Evolutionary conservation across 2,113 vertebrate genomes (phyloP).

Genomic region (Panthera leo): DNA sequence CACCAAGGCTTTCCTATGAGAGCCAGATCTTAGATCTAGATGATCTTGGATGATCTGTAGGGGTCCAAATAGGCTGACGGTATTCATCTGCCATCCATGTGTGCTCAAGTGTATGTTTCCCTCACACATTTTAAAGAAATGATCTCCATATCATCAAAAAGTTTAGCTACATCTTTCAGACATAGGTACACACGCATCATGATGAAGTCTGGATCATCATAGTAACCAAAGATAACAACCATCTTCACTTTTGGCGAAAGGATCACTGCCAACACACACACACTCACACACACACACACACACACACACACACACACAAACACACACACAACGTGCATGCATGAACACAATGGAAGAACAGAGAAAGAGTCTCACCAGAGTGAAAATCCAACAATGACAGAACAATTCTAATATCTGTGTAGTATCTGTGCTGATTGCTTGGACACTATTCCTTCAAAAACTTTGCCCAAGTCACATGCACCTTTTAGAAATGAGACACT

Average conservation of each 20-base stretch:
- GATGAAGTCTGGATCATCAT: neutral
- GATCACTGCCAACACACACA: neutral
- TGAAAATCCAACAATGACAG: neutral
- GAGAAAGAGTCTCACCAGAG: neutral
- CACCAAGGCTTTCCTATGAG: neutral
- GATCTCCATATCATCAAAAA: neutral
- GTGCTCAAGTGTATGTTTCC: neutral
- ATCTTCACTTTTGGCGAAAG: neutral
- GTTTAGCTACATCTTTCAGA: neutral
- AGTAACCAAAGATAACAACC: neutral
- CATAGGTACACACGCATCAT: neutral
- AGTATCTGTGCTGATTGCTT: neutral
- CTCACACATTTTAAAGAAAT: neutral
- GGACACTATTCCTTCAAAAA: neutral
- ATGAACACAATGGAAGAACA: neutral
- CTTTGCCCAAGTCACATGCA: neutral
- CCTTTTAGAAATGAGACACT: neutral
- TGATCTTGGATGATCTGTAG: neutral
- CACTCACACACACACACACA: no score
- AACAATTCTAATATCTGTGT: neutral
- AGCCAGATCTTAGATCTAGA: neutral
- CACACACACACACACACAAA: no score
- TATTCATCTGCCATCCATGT: neutral
- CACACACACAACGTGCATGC: no score
- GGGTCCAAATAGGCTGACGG: neutral